Evolutionary conservation across 2,888 invertebrate genomes (phyloP).

Genomic region (Euproctis similis): DNA sequence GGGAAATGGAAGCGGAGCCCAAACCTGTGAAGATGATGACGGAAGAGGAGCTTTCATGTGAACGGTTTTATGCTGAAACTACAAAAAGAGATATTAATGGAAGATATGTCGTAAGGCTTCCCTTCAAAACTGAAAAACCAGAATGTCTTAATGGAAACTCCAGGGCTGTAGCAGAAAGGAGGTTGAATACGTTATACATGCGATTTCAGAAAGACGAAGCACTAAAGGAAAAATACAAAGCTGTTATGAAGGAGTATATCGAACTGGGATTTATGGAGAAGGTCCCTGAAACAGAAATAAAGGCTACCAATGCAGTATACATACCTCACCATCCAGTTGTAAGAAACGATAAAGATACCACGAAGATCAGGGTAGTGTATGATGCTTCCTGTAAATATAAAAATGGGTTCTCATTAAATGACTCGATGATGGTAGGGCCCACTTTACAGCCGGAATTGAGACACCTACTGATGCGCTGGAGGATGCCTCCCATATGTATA

Average conservation of each 20-base stretch:
- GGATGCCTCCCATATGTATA: not conserved
- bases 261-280: slow-evolving; percentile 18
- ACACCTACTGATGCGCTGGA: not conserved
- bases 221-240: slow-evolving; percentile 11
- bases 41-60: slow-evolving; percentile 16
- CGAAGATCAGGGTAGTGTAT: slow-evolving; percentile 19
- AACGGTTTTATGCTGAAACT: slow-evolving; percentile 12
- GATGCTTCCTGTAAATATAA: slow-evolving; percentile 6
- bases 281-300: slow-evolving; percentile 10
- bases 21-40: not conserved
- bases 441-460: slow-evolving; percentile 10
- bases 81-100: slow-evolving; percentile 11
- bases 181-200: slow-evolving; percentile 14
- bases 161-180: slow-evolving; percentile 10
- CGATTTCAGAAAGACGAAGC: slow-evolving; percentile 7
- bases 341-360: slow-evolving; percentile 18
- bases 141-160: slow-evolving; percentile 11
- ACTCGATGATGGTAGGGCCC: slow-evolving; percentile 10
- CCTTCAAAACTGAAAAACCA: slow-evolving; percentile 9
- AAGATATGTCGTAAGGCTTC: slow-evolving; percentile 17
- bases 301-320: slow-evolving; percentile 14
- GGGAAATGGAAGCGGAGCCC: slow-evolving; percentile 8
- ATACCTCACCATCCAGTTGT: slow-evolving; percentile 28
- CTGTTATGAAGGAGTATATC: slow-evolving; percentile 19
- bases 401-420: slow-evolving; percentile 5